These are phyloP conservation scores for Germaria angustata DNA, from an alignment of 2,888 invertebrate genomes.

Conservation along the genomic window DNA sequence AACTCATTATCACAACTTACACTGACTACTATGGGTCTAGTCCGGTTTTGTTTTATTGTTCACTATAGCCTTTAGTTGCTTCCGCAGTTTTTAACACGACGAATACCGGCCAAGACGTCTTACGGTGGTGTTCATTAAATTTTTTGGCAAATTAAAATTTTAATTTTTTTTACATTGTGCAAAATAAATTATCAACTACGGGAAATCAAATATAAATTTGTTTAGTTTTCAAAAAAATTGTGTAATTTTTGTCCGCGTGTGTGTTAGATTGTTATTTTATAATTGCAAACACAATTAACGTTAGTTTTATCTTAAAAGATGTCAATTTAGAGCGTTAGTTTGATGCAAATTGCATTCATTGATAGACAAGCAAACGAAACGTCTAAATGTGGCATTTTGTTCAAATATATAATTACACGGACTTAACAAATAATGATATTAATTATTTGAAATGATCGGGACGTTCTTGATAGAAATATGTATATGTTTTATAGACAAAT, in stretches of 20 bases:
- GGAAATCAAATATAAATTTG: not conserved
- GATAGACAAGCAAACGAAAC: constrained; percentile 1
- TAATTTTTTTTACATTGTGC: not conserved
- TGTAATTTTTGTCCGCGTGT: not conserved
- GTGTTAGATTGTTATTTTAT: not conserved
- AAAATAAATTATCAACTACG: not conserved
- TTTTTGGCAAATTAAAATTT: constrained; percentile 22
- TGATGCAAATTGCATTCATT: not conserved
- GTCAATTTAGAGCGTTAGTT: not conserved
- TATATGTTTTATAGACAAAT: not conserved
- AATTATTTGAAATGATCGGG: not conserved
- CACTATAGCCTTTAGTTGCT: constrained; percentile 52
- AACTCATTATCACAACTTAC: not conserved
- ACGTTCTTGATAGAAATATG: not conserved
- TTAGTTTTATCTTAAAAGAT: not conserved
- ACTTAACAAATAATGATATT: not conserved
- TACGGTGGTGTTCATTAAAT: not conserved
- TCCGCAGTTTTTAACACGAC: constrained; percentile 70
- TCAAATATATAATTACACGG: constrained; percentile 6
- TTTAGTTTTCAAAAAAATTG: not conserved
- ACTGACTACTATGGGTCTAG: constrained; percentile 52
- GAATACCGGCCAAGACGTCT: constrained; percentile 66
- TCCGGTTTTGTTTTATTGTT: constrained; percentile 56
- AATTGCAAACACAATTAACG: not conserved
- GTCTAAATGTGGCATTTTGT: not conserved